phyloP scores from a whole-genome alignment of 2,797 vertebrate species.

The Peromyscus eremicus region DNA sequence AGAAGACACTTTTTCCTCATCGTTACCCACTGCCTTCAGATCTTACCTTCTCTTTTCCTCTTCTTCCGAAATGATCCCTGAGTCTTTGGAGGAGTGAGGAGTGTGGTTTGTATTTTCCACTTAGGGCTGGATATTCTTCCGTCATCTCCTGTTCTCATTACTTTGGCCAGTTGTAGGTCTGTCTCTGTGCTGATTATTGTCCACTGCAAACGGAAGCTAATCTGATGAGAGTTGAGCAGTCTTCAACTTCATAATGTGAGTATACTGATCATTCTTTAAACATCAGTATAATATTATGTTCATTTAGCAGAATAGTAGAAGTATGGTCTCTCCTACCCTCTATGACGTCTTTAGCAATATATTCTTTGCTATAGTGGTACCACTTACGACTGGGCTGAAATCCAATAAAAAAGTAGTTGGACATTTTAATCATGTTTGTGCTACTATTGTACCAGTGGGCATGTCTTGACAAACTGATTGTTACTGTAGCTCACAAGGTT shows the following conservation, averaged over 20 bases:
- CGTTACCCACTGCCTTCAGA: neutral
- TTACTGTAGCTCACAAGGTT: neutral
- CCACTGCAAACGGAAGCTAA: neutral
- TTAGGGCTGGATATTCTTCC: neutral
- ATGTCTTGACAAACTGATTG: neutral
- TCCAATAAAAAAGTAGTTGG: neutral
- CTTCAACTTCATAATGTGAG: neutral
- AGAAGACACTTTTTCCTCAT: too few species aligned
- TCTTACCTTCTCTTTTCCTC: neutral
- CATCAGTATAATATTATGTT: neutral
- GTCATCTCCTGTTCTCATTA: neutral
- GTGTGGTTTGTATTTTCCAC: neutral
- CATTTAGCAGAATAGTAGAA: neutral
- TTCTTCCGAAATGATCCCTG: too few species aligned
- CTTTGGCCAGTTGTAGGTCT: neutral
- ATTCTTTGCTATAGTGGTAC: neutral
- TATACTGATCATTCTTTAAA: too few species aligned
- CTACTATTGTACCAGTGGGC: neutral
- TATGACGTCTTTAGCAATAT: neutral
- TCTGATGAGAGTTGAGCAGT: neutral
- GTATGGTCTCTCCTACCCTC: neutral
- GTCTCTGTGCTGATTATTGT: neutral
- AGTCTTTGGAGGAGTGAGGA: neutral
- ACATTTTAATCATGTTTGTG: neutral
- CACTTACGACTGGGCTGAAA: neutral